phyloP scores from a whole-genome alignment of 2,797 vertebrate species.

The Ctenosaura bakeri region DNA sequence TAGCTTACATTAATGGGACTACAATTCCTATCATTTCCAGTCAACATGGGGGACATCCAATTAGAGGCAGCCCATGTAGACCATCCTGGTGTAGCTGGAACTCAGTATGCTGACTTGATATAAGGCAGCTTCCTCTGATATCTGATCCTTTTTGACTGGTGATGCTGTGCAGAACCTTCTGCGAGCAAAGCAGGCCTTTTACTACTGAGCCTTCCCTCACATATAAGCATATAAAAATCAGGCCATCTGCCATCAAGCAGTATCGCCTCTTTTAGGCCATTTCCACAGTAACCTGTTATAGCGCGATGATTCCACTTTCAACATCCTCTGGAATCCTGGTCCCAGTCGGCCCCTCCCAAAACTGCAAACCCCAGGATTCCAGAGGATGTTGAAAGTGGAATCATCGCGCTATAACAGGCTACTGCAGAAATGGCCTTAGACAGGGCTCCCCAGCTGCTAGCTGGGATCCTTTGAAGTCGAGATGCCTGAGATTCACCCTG shows the following conservation, averaged over 20 bases:
- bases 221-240: no score
- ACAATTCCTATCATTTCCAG: no score
- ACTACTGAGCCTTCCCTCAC: no score
- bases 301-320: no score
- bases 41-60: neutral
- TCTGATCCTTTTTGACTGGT: neutral
- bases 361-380: no score
- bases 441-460: neutral
- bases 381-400: no score
- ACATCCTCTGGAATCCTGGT: no score
- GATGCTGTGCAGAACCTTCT: neutral
- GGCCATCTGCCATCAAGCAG: neutral
- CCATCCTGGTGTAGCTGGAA: neutral
- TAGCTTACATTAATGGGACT: no score
- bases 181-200: no score
- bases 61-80: neutral
- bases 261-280: neutral
- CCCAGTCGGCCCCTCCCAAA: no score
- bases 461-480: neutral
- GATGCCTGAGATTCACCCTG: neutral
- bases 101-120: neutral
- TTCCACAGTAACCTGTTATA: no score
- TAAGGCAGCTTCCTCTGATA: neutral
- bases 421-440: neutral
- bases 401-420: no score